Base-by-base conservation (phyloP, 2,113 vertebrate species). In the Xyrauchen texanus region DNA sequence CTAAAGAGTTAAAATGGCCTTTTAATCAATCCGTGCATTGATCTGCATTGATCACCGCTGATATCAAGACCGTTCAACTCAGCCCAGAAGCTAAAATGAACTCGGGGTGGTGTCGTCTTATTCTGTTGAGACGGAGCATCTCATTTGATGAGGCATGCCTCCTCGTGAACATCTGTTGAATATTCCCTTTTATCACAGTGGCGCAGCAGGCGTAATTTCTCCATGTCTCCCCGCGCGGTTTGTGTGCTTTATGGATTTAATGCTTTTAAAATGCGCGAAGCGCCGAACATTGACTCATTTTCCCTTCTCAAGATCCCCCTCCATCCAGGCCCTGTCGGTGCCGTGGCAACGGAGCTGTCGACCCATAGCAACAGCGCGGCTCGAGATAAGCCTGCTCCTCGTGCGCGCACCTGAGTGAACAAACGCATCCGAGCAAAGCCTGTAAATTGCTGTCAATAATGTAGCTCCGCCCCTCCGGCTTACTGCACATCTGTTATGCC, bases 311-410 rank as follows among this genome's bases (percentile, higher is more conserved):
- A 65, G 49, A 65, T 63, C 34, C 60, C 80, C 51, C 55, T 55
- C 45, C n/a, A 69, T 76, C 74, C 73, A 76, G 13, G 73, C 52
- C 44, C 57, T 61, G 52, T 60, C 44, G 71, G 47, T 11, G 46
- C 64, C 49, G 16, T 71, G 78, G 78, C 67, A 68, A 76, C 75
- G 67, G 79, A 77, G 82, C 65, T 77, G 65, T 68, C 76, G 82
- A 81, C 55, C 68, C 82, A 69, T 86, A 77, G 79, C 82, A 81
- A 84, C 76, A 78, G 77, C 44, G 67, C 65, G 71, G 69, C 34
- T 64, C 53, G 68, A 49, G 74, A 76, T 76, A 76, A 76, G 74
- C 61, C 74, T 13, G 21, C 62, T 65, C 74, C 49, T 49, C 62
- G 47, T 13, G 74, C 73, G 62, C 74, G 62, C 74, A 66, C 74